A percentile compares a stretch with the other conserved stretches of the same genome.
These are phyloP conservation scores for Heteronetta atricapilla DNA, from an alignment of 2,113 vertebrate genomes.

Conservation along the genomic window DNA sequence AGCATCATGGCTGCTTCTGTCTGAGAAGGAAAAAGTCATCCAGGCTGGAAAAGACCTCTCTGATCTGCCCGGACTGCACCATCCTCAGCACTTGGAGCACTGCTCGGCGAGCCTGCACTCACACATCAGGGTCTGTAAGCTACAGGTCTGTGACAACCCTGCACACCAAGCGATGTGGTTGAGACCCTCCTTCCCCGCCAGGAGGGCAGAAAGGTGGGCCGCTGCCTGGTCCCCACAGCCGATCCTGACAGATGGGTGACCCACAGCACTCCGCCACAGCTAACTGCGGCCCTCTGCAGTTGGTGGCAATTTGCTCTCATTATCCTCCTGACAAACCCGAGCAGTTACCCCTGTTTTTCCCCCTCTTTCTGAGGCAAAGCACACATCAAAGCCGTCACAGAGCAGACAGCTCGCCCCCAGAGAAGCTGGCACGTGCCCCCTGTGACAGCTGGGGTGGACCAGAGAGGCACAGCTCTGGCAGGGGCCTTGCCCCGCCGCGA, in stretches of 20 bases:
- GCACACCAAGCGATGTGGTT: not conserved
- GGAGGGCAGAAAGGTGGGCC: not conserved
- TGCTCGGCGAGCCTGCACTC: not conserved
- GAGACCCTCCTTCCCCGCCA: not conserved
- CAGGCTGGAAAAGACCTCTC: not conserved
- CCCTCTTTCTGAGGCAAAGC: not conserved
- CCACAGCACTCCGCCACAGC: not conserved
- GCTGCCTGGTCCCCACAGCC: not conserved
- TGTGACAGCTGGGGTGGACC: not conserved
- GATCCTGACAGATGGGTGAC: not conserved
- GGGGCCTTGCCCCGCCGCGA: not conserved
- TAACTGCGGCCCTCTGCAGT: not conserved
- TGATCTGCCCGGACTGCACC: not conserved
- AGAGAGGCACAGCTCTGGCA: too few relatives aligned
- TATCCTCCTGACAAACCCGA: slow-evolving; percentile 4
- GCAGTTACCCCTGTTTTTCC: not conserved
- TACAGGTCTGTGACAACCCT: not conserved
- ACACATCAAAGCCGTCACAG: not conserved
- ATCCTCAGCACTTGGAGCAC: not conserved
- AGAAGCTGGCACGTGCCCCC: not conserved
- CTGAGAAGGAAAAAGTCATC: not conserved
- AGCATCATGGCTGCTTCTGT: not conserved
- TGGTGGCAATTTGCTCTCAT: not conserved
- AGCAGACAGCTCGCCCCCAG: not conserved
- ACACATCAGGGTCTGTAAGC: not conserved